A percentile compares a stretch with the other conserved stretches of the same genome.
phyloP scores from a whole-genome alignment of 1,140 invertebrate species.

The Tetragonula clypearis region DNA sequence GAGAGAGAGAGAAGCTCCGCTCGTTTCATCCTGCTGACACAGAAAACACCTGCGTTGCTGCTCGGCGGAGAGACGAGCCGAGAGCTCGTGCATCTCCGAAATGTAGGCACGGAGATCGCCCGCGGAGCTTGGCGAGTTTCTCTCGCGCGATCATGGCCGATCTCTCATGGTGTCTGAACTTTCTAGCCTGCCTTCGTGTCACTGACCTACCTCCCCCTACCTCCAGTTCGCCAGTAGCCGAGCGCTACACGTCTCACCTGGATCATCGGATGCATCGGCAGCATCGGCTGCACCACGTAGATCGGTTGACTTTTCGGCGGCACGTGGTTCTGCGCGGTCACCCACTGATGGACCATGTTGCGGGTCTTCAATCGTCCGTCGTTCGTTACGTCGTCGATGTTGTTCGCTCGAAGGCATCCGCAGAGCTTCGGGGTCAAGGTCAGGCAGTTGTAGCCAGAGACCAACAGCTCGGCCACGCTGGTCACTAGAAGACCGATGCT shows the following conservation, averaged over 20 bases:
- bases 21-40: constrained; percentile 19
- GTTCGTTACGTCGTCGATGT: constrained; percentile 50
- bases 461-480: constrained; percentile 75
- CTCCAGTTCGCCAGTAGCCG: neutral
- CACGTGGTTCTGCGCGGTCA: constrained; percentile 76
- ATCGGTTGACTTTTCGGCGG: constrained; percentile 75
- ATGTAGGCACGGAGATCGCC: constrained; percentile 54
- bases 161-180: constrained; percentile 63
- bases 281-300: constrained; percentile 77
- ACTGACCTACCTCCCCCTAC: constrained; percentile 68
- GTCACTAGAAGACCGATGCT: constrained; percentile 77
- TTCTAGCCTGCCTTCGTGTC: constrained; percentile 69
- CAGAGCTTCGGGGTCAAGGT: constrained; percentile 78
- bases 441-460: constrained; percentile 78
- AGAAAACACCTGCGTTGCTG: constrained; percentile 21
- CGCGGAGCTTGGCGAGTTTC: constrained; percentile 52
- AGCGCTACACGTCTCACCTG: constrained; percentile 66
- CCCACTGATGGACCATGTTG: constrained; percentile 81
- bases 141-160: constrained; percentile 27
- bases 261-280: constrained; percentile 77
- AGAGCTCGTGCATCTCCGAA: constrained; percentile 34
- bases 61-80: too few relatives aligned
- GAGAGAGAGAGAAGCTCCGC: neutral
- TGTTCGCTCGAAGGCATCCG: constrained; percentile 70
- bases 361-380: constrained; percentile 75